A percentile compares a stretch with the other conserved stretches of the same genome.
phyloP scores from a whole-genome alignment of 1,140 invertebrate genomes.

The Calliphora vicina region DNA sequence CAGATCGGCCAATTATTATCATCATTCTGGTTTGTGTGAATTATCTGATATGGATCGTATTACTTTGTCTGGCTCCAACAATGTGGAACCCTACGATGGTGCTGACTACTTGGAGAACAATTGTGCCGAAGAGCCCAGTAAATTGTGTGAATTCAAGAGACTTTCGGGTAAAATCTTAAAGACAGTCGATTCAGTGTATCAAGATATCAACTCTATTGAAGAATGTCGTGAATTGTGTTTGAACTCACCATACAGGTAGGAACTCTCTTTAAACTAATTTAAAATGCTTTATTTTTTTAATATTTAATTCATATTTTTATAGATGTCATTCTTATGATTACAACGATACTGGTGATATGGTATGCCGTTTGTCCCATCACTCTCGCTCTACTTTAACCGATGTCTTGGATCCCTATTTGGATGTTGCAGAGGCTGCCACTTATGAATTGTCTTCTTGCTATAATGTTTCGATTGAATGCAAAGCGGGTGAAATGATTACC shows the following conservation, averaged over 20 bases:
- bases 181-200: conserved; percentile 92
- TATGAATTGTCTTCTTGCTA: conserved; percentile 94
- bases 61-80: conserved; percentile 76
- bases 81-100: conserved; percentile 73
- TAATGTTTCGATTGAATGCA: conserved; percentile 91
- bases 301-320: conserved; percentile 36
- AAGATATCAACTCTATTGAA: conserved; percentile 84
- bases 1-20: conserved; percentile 91
- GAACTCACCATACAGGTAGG: conserved; percentile 78
- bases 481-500: conserved; percentile 91
- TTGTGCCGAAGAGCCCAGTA: conserved; percentile 89
- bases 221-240: conserved; percentile 89
- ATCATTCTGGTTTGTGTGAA: conserved; percentile 83
- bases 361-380: conserved; percentile 90
- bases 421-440: conserved; percentile 86
- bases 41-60: conserved; percentile 90
- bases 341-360: conserved; percentile 89
- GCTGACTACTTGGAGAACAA: conserved; percentile 89
- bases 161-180: conserved; percentile 87
- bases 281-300: neutral
- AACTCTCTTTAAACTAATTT: neutral
- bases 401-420: conserved; percentile 89
- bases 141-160: conserved; percentile 92
- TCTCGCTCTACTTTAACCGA: conserved; percentile 86
- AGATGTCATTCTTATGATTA: conserved; percentile 93